These are phyloP conservation scores for Trichonephila inaurata DNA, from an alignment of 1,140 invertebrate genomes.

Conservation along the genomic window DNA sequence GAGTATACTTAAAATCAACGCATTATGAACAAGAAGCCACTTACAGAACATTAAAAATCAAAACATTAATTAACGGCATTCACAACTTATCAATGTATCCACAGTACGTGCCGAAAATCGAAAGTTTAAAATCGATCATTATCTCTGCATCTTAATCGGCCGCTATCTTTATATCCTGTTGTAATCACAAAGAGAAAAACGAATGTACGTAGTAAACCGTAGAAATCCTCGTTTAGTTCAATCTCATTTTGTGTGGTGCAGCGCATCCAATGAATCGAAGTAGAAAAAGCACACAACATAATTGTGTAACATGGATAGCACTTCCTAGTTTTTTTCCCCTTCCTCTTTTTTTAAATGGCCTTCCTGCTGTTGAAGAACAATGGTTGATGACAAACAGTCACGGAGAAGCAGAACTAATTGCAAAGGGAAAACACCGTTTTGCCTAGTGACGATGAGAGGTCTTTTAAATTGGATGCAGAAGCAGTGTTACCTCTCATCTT, in stretches of 20 bases:
- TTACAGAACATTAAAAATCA: neutral
- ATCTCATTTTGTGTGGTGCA: slow-evolving; percentile 1
- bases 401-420: slow-evolving; percentile 56
- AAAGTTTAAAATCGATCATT: neutral
- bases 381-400: slow-evolving; percentile 57
- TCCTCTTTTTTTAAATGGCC: neutral
- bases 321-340: slow-evolving; percentile 45
- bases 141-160: neutral
- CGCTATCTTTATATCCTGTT: neutral
- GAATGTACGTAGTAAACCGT: neutral
- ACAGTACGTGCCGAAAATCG: slow-evolving; percentile 10
- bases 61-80: neutral
- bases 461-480: slow-evolving; percentile 20
- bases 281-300: slow-evolving; percentile 31
- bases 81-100: neutral
- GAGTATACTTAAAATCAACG: too few relatives aligned
- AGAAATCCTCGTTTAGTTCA: neutral
- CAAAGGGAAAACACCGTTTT: slow-evolving; percentile 35
- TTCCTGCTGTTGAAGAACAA: slow-evolving; percentile 25
- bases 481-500: neutral
- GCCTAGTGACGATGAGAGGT: slow-evolving; percentile 22
- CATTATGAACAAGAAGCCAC: too few relatives aligned
- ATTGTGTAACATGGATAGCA: slow-evolving; percentile 10
- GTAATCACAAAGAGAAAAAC: neutral
- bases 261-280: neutral